phyloP scores from a whole-genome alignment of 1,140 invertebrate species.

The Aphidius ervi region DNA sequence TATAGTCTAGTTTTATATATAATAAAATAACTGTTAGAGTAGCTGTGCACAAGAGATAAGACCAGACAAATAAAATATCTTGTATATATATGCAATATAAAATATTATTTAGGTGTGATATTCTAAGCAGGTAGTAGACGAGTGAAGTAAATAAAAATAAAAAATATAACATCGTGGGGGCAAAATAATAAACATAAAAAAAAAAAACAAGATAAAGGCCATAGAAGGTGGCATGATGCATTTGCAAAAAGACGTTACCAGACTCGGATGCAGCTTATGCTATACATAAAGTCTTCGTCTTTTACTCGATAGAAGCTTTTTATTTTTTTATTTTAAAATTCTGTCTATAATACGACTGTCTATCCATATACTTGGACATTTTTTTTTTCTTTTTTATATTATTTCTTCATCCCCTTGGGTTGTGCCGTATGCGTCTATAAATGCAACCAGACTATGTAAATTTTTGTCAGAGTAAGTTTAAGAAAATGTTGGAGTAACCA shows the following conservation, averaged over 20 bases:
- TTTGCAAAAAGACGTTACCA: neutral
- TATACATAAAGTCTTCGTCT: no score
- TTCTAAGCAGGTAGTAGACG: slow-evolving; percentile 37
- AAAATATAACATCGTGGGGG: no score
- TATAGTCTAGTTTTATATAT: slow-evolving; percentile 1
- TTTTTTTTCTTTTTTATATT: neutral
- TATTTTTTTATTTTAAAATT: no score
- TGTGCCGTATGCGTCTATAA: slow-evolving; percentile 2
- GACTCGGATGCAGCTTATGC: neutral
- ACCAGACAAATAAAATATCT: slow-evolving; percentile 44
- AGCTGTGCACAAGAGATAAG: slow-evolving; percentile 40
- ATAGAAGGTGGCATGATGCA: neutral
- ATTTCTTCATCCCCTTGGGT: slow-evolving; percentile 5
- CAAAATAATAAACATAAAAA: neutral
- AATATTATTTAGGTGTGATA: slow-evolving; percentile 37
- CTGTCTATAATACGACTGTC: no score
- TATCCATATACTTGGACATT: neutral
- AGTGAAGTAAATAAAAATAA: neutral
- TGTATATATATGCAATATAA: slow-evolving; percentile 20
- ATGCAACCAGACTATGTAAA: slow-evolving; percentile 19
- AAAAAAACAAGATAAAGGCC: neutral
- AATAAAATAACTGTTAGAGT: slow-evolving; percentile 5
- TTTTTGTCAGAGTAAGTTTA: slow-evolving; percentile 17
- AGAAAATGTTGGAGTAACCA: slow-evolving; percentile 14
- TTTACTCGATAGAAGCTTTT: no score